Evolutionary conservation across 30 jellyfish, hydroid and myxozoan species (phyloP).

Genomic region (Pseudorhiza aurosa): DNA sequence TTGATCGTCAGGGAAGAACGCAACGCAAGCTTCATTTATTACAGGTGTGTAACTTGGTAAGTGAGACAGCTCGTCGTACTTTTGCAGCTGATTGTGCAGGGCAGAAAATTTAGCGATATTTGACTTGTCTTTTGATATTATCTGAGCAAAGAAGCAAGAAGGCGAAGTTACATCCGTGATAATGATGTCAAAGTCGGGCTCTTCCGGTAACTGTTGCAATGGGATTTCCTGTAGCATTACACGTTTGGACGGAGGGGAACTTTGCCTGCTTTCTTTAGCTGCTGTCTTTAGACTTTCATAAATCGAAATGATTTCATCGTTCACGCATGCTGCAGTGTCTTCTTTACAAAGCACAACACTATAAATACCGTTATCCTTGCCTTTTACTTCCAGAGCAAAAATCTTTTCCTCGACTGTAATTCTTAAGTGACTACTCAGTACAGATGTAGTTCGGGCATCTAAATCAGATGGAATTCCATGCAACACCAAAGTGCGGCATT

Average conservation of each 20-base stretch:
- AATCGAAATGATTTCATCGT: conserved; percentile 2
- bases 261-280: background rate
- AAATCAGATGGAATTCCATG: conserved; percentile 20
- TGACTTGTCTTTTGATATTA: conserved; percentile 55
- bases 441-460: background rate
- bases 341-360: background rate
- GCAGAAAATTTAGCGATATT: conserved; percentile 38
- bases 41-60: conserved; percentile 36
- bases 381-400: background rate
- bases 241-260: too few species aligned
- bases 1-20: conserved; percentile 64
- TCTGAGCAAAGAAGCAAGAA: conserved; percentile 67
- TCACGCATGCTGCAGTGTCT: conserved; percentile 5
- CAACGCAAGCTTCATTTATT: conserved; percentile 79
- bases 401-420: conserved; percentile 17
- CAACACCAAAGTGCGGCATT: conserved; percentile 32
- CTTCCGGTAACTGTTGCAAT: conserved; percentile 74
- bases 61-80: background rate
- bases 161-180: conserved; percentile 87
- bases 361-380: conserved; percentile 7
- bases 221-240: conserved; percentile 57
- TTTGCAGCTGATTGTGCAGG: conserved; percentile 24
- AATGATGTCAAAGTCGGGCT: conserved; percentile 56
- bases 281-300: background rate
- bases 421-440: conserved; percentile 1